A percentile compares a stretch with the other conserved stretches of the same genome.
Evolutionary conservation across 2,888 invertebrate species (phyloP).

Genomic region (Rosalia funebris): DNA sequence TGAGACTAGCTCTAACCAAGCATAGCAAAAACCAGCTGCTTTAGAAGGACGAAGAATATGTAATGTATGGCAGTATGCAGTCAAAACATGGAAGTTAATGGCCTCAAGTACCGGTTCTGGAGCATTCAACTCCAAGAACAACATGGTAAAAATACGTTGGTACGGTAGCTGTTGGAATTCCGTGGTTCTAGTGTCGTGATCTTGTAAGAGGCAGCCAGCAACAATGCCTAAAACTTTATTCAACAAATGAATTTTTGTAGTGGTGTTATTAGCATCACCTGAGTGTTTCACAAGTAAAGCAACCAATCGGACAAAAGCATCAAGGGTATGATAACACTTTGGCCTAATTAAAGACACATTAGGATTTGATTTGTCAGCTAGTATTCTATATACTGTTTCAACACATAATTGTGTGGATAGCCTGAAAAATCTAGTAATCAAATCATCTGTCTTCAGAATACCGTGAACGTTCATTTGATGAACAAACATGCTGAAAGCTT

Average conservation of each 20-base stretch:
- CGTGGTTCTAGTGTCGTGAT: conserved; percentile 89
- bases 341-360: conserved; percentile 74
- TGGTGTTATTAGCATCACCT: conserved; percentile 88
- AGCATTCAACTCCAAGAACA: conserved; percentile 95
- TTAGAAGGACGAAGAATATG: conserved; percentile 92
- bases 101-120: conserved; percentile 94
- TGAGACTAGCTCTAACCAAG: conserved; percentile 98
- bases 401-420: conserved; percentile 97
- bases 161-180: conserved; percentile 98
- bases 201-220: conserved; percentile 93
- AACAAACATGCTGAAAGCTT: conserved; percentile 93
- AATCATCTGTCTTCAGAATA: conserved; percentile 95
- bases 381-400: conserved; percentile 88
- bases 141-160: conserved; percentile 94
- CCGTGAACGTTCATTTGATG: conserved; percentile 97
- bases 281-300: conserved; percentile 94
- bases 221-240: conserved; percentile 92
- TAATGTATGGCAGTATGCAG: conserved; percentile 95
- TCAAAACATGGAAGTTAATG: conserved; percentile 93
- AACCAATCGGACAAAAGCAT: conserved; percentile 93
- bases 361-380: conserved; percentile 77
- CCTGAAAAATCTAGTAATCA: conserved; percentile 96
- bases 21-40: conserved; percentile 96
- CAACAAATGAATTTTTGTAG: conserved; percentile 95
- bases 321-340: conserved; percentile 95